These are phyloP conservation scores for Chondrosia reniformis DNA, from an alignment of 37 sponge, comb jelly and placozoan genomes.

Conservation along the genomic window DNA sequence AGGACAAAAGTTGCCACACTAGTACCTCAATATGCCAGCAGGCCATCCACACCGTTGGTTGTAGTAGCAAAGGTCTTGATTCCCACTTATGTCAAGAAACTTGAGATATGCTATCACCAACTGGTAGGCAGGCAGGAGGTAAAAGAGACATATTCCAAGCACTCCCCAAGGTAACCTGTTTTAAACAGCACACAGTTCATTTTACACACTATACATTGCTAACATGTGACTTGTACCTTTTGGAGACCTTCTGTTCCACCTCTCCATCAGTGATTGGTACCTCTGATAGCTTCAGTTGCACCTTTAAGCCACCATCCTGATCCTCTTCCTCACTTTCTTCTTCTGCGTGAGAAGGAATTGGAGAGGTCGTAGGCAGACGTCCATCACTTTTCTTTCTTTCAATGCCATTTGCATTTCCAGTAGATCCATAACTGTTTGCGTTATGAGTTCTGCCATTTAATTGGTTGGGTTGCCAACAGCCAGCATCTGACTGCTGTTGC, in stretches of 20 bases:
- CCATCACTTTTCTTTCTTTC: not conserved
- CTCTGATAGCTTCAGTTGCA: not conserved
- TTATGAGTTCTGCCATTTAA: too few species aligned
- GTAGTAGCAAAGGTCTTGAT: slow-evolving; percentile 89
- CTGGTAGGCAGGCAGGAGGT: slow-evolving; percentile 65
- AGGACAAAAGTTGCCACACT: too few species aligned
- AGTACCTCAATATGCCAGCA: slow-evolving; percentile 18
- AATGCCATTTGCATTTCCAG: too few species aligned
- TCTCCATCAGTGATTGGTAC: not conserved
- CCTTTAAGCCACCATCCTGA: not conserved
- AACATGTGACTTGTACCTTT: not conserved
- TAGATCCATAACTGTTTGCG: too few species aligned
- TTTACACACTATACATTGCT: too few species aligned
- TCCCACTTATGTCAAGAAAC: slow-evolving; percentile 66
- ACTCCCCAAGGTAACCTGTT: not conserved
- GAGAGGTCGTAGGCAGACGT: not conserved
- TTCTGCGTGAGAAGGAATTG: not conserved
- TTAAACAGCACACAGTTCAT: too few species aligned
- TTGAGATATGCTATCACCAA: slow-evolving; percentile 56
- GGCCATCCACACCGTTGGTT: slow-evolving; percentile 82
- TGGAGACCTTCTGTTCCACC: not conserved
- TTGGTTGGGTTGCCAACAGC: too few species aligned
- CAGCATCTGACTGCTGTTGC: too few species aligned
- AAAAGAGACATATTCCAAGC: slow-evolving; percentile 32
- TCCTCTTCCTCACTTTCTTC: not conserved